Evolutionary conservation across 2,113 vertebrate genomes (phyloP).

Genomic region (Amphiprion percula): DNA sequence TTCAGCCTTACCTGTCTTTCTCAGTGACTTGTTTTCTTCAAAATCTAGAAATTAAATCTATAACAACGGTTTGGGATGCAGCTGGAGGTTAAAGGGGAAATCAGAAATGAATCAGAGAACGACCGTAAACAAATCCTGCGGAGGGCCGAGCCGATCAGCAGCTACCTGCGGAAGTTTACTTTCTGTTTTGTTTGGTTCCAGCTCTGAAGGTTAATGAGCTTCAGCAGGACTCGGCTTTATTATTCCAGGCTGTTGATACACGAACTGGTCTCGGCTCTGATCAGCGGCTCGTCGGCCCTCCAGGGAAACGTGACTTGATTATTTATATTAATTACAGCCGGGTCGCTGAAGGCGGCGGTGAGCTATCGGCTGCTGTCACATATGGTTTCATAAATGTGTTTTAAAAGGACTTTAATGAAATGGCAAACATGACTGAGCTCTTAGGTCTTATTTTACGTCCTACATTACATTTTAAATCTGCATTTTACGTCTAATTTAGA

Average conservation of each 20-base stretch:
- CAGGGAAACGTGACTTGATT: background rate
- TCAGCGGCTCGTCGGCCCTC: background rate
- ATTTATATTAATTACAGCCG: constrained; percentile 15
- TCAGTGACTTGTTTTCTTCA: too few relatives aligned
- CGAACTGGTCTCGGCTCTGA: background rate
- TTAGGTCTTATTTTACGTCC: too few relatives aligned
- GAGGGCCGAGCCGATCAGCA: background rate
- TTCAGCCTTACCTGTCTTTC: too few relatives aligned
- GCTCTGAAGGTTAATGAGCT: background rate
- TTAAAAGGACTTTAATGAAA: background rate
- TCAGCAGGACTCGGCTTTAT: background rate
- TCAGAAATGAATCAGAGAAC: too few relatives aligned
- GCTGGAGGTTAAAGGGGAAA: too few relatives aligned
- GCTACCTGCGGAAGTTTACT: constrained; percentile 3
- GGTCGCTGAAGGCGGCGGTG: background rate
- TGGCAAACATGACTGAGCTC: background rate
- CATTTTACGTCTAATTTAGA: too few relatives aligned
- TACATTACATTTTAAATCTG: too few relatives aligned
- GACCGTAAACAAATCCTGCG: too few relatives aligned
- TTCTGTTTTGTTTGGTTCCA: too few relatives aligned
- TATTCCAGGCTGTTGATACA: background rate
- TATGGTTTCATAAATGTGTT: background rate
- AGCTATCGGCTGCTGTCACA: background rate
- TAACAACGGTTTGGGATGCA: too few relatives aligned
- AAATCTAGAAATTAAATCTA: too few relatives aligned